Conservation (phyloP, 2,888 invertebrate species). For the Lucinisca nassula region DNA sequence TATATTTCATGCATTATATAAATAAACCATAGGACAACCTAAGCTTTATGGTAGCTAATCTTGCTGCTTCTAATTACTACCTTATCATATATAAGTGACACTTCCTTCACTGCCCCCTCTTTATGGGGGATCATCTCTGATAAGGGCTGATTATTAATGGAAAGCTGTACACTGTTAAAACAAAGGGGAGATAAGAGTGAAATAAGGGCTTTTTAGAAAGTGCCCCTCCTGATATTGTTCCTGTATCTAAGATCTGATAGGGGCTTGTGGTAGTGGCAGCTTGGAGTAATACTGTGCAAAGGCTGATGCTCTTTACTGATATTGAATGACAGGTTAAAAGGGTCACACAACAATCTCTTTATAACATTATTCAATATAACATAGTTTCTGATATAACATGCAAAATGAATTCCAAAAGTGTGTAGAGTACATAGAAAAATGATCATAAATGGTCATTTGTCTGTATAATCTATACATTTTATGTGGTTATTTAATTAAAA, state of each 20-base stretch:
- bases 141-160: not conserved
- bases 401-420: too few relatives aligned
- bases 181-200: not conserved
- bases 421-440: too few relatives aligned
- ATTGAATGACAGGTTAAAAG: too few relatives aligned
- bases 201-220: not conserved
- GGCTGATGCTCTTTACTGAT: too few relatives aligned
- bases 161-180: not conserved
- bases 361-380: too few relatives aligned
- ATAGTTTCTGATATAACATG: too few relatives aligned
- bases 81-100: not conserved
- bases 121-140: not conserved
- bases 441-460: too few relatives aligned
- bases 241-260: not conserved
- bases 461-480: too few relatives aligned
- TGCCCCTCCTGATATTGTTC: not conserved
- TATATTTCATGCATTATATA: not conserved
- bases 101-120: not conserved
- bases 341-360: too few relatives aligned
- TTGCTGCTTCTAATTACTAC: not conserved
- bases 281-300: too few relatives aligned
- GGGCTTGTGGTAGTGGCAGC: not conserved
- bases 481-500: too few relatives aligned
- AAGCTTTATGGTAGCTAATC: not conserved
- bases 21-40: not conserved